Evolutionary conservation across 2,113 vertebrate genomes (phyloP).

Genomic region (Boleophthalmus pectinirostris): DNA sequence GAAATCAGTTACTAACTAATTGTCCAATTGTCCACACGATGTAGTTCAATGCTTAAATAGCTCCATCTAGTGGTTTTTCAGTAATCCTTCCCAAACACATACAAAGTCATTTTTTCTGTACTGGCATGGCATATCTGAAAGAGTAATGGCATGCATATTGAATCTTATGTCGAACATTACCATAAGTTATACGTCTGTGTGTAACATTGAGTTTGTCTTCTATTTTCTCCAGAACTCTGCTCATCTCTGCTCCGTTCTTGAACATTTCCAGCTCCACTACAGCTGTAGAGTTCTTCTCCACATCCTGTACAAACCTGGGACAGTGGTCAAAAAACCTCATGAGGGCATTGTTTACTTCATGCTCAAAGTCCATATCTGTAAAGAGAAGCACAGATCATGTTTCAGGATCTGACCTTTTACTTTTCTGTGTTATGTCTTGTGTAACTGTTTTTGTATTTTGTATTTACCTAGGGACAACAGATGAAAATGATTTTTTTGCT

Average conservation of each 20-base stretch:
- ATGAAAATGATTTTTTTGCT: no score
- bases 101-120: no score
- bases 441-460: no score
- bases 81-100: no score
- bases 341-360: slow-evolving; percentile 83
- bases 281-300: slow-evolving; percentile 75
- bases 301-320: slow-evolving; percentile 80
- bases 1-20: no score
- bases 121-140: no score
- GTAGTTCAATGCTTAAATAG: neutral
- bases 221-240: slow-evolving; percentile 81
- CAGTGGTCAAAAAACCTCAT: slow-evolving; percentile 95
- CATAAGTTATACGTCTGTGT: slow-evolving; percentile 76
- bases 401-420: no score
- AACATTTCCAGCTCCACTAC: slow-evolving; percentile 83
- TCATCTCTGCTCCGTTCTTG: slow-evolving; percentile 88
- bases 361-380: slow-evolving; percentile 76
- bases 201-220: slow-evolving; percentile 79
- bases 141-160: neutral
- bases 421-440: no score
- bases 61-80: neutral
- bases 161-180: slow-evolving; percentile 62
- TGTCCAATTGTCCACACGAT: neutral
- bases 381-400: neutral
- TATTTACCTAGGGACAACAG: no score